Percentiles rank a stretch among this genome's conserved stretches.
Evolutionary conservation across 2,888 invertebrate species (phyloP).

Genomic region (Nemotelus pantherinus): DNA sequence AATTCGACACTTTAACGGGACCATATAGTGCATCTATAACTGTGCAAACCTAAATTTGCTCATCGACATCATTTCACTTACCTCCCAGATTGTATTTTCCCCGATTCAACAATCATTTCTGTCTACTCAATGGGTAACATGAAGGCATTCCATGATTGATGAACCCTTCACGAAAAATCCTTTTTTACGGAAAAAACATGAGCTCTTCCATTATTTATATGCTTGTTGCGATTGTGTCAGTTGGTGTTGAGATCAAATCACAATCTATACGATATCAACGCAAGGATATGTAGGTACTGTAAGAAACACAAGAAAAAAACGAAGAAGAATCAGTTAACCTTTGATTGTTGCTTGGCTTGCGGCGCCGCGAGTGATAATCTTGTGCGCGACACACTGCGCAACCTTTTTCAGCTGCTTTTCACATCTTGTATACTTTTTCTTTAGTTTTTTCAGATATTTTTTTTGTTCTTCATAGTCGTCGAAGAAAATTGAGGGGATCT

Average conservation of each 20-base stretch:
- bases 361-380: constrained; percentile 29
- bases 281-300: too few species aligned
- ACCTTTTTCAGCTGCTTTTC: constrained; percentile 37
- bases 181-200: constrained; percentile 24
- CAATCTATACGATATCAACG: constrained; percentile 6
- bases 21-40: too few species aligned
- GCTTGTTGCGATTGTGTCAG: constrained; percentile 8
- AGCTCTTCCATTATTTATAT: constrained; percentile 18
- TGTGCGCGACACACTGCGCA: constrained; percentile 33
- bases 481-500: background rate
- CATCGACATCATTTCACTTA: background rate
- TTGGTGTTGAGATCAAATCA: constrained; percentile 41
- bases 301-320: background rate
- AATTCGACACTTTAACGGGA: too few species aligned
- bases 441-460: background rate
- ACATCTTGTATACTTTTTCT: constrained; percentile 11
- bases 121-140: background rate
- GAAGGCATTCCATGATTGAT: constrained; percentile 26
- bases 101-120: background rate
- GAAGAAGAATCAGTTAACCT: constrained; percentile 27
- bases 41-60: too few species aligned
- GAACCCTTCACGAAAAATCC: constrained; percentile 34
- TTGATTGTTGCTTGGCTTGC: constrained; percentile 23
- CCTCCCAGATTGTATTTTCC: background rate
- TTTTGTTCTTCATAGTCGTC: background rate